Conservation (phyloP, 2,113 vertebrate genomes). For the Motacilla tschutschensis region DNA sequence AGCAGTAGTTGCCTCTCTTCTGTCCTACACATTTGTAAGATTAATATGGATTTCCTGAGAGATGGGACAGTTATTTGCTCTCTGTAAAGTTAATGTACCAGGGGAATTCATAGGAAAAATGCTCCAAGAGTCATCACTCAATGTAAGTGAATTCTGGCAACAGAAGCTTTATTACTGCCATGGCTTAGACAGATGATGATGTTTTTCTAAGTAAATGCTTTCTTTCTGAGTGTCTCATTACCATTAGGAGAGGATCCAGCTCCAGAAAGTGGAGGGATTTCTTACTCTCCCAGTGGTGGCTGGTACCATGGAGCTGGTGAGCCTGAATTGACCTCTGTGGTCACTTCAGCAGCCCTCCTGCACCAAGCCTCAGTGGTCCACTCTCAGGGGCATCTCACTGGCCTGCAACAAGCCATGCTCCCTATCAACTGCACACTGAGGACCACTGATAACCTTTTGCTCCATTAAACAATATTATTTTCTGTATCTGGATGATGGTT, state of each 20-base stretch:
- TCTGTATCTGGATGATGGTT: slow-evolving; percentile 36
- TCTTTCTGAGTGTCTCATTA: slow-evolving; percentile 51
- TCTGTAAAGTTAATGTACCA: slow-evolving; percentile 27
- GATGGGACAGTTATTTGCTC: slow-evolving; percentile 24
- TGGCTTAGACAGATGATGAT: slow-evolving; percentile 57
- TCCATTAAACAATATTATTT: slow-evolving; percentile 62
- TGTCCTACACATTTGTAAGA: slow-evolving; percentile 5
- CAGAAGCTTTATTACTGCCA: slow-evolving; percentile 52
- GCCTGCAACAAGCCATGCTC: background rate
- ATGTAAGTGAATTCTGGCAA: slow-evolving; percentile 53
- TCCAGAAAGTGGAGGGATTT: background rate
- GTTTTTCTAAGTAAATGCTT: slow-evolving; percentile 59
- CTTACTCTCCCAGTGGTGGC: background rate
- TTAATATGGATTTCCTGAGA: slow-evolving; percentile 17
- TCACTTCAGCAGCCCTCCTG: background rate
- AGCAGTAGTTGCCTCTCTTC: background rate
- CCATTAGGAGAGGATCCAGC: slow-evolving; percentile 48
- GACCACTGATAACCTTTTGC: slow-evolving; percentile 48
- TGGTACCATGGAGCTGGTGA: background rate
- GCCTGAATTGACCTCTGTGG: background rate
- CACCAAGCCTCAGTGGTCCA: background rate
- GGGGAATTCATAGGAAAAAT: slow-evolving; percentile 39
- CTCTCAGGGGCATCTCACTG: background rate
- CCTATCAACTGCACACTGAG: slow-evolving; percentile 9
- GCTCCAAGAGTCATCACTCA: slow-evolving; percentile 50